Evolutionary conservation across 2,113 vertebrate species (phyloP).

Genomic region (Vidua macroura): DNA sequence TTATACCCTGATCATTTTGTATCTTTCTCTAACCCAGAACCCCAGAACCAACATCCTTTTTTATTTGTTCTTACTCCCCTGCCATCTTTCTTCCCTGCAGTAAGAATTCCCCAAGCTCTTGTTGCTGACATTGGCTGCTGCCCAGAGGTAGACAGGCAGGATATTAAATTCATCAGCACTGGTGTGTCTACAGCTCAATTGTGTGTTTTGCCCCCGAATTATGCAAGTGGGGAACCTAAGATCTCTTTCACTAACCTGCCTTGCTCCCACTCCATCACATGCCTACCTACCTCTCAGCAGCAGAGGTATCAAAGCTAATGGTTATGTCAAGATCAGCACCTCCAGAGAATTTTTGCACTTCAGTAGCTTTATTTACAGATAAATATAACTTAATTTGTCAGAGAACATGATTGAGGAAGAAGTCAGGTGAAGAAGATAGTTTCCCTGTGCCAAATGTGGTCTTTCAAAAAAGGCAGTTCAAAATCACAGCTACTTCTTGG

Average conservation of each 20-base stretch:
- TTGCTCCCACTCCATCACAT: not conserved
- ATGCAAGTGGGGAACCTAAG: not conserved
- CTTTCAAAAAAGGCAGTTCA: not conserved
- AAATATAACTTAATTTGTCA: not conserved
- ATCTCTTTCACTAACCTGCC: not conserved
- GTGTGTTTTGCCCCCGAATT: rapidly evolving
- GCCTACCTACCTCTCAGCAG: not conserved
- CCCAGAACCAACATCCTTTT: not conserved
- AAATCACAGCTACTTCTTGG: conserved; percentile 3
- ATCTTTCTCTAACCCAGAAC: not conserved
- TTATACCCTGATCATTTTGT: not conserved
- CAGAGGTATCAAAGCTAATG: not conserved
- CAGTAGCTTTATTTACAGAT: not conserved
- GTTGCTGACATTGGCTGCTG: not conserved
- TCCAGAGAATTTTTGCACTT: not conserved
- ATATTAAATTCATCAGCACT: not conserved
- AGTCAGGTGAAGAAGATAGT: not conserved
- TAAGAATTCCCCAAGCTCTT: not conserved
- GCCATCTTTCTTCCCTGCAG: not conserved
- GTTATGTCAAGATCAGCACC: not conserved
- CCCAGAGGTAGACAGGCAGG: not conserved
- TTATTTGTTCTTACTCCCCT: not conserved
- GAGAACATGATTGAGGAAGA: conserved; percentile 1
- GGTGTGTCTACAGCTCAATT: not conserved
- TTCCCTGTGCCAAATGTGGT: not conserved